Percentiles rank a stretch among this genome's conserved stretches.
Conservation (phyloP, 2,888 invertebrate genomes). For the Pegoplata infirma region DNA sequence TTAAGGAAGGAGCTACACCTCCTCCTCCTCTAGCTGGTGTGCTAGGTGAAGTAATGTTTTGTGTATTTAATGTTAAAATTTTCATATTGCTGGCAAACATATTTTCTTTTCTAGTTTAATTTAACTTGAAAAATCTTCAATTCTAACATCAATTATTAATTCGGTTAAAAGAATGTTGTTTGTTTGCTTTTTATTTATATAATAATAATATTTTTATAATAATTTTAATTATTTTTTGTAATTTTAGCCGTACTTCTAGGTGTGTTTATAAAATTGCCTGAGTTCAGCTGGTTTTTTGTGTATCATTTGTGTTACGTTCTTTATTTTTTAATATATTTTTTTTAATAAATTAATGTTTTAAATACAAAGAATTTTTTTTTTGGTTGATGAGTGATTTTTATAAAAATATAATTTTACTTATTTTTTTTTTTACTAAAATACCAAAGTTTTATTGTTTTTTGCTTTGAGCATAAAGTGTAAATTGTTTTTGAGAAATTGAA, state of each 20-base stretch:
- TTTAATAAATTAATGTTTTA: slow-evolving; percentile 21
- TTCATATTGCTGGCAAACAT: slow-evolving; percentile 69
- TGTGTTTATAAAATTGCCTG: slow-evolving; percentile 61
- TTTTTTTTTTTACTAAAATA: slow-evolving; percentile 34
- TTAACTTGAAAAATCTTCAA: slow-evolving; percentile 10
- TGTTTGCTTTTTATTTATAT: no score
- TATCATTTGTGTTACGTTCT: no score
- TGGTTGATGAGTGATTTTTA: not conserved
- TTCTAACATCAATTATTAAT: slow-evolving; percentile 8
- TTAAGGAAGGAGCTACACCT: slow-evolving; percentile 59
- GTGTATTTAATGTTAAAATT: slow-evolving; percentile 69
- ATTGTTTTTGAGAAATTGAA: slow-evolving; percentile 4
- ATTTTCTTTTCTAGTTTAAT: slow-evolving; percentile 16
- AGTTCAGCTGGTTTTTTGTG: no score
- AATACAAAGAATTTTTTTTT: not conserved
- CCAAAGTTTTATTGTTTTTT: slow-evolving; percentile 37
- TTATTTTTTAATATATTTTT: no score
- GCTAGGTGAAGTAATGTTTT: slow-evolving; percentile 33
- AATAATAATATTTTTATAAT: slow-evolving; percentile 23
- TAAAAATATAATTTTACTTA: slow-evolving; percentile 41
- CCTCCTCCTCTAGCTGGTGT: not conserved
- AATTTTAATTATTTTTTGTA: slow-evolving; percentile 3
- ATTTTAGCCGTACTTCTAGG: slow-evolving; percentile 42
- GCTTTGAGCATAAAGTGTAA: slow-evolving; percentile 55
- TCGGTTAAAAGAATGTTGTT: slow-evolving; percentile 4